phyloP scores from a whole-genome alignment of 2,888 invertebrate species.

The Drosophila buzzatii region DNA sequence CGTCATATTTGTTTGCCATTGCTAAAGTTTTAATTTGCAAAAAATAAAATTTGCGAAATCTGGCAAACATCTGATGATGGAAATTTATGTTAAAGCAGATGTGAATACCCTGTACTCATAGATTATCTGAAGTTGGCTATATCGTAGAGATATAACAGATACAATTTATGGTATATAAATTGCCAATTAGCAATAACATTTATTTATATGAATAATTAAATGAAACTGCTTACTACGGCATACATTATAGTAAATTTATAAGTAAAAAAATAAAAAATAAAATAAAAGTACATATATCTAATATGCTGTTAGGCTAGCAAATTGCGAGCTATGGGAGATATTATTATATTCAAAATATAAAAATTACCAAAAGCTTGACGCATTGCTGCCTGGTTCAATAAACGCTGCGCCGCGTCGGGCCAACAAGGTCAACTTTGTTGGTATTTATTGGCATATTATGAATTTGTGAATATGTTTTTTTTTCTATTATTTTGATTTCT shows the following conservation, averaged over 20 bases:
- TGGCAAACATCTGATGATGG: constrained; percentile 17
- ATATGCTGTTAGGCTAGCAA: constrained; percentile 35
- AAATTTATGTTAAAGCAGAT: neutral
- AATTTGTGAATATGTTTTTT: constrained; percentile 24
- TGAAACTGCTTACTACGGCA: too few relatives aligned
- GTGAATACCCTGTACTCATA: neutral
- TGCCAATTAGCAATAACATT: too few relatives aligned
- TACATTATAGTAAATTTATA: too few relatives aligned
- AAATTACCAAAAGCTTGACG: constrained; percentile 2
- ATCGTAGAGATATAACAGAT: neutral
- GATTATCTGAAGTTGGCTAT: neutral
- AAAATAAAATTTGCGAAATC: constrained; percentile 3
- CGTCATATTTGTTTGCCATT: neutral
- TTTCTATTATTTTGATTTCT: constrained; percentile 38
- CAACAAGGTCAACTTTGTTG: constrained; percentile 70
- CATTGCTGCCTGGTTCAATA: constrained; percentile 71
- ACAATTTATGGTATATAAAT: too few relatives aligned
- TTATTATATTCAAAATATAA: constrained; percentile 1
- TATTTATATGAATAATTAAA: too few relatives aligned
- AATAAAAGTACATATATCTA: neutral
- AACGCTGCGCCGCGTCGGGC: constrained; percentile 52
- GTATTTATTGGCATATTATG: constrained; percentile 23
- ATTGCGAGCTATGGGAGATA: neutral
- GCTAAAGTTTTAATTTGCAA: neutral
- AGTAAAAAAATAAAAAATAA: too few relatives aligned